A percentile compares a stretch with the other conserved stretches of the same genome.
Evolutionary conservation across 2,888 invertebrate genomes (phyloP).

Genomic region (Hirtodrosophila confusa): DNA sequence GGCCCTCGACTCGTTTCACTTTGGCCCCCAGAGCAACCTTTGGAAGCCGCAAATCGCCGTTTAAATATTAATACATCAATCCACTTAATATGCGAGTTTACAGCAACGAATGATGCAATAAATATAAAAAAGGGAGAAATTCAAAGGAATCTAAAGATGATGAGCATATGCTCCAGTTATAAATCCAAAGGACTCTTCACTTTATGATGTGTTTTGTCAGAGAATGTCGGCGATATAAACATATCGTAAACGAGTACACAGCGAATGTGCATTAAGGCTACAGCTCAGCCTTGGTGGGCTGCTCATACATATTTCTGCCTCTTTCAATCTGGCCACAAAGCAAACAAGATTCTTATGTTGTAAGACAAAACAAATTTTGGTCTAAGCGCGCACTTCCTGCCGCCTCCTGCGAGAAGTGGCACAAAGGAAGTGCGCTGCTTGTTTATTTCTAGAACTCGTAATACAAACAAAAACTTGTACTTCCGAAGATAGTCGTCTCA

Average conservation of each 20-base stretch:
- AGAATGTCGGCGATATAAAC: constrained; percentile 8
- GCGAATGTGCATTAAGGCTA: constrained; percentile 34
- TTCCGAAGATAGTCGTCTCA: constrained; percentile 6
- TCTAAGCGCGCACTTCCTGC: constrained; percentile 59
- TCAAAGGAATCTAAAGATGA: constrained; percentile 41
- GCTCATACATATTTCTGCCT: constrained; percentile 2
- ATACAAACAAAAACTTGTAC: constrained; percentile 26
- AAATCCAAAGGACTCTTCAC: constrained; percentile 36
- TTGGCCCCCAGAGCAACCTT: constrained; percentile 29
- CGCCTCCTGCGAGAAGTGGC: constrained; percentile 4
- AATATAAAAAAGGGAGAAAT: constrained; percentile 66
- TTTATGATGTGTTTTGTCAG: constrained; percentile 47
- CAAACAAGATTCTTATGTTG: constrained; percentile 36
- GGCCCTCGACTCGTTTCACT: constrained; percentile 35
- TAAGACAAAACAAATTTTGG: constrained; percentile 60
- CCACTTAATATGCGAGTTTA: constrained; percentile 82
- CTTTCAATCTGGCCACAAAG: constrained; percentile 34
- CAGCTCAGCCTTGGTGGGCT: constrained; percentile 3
- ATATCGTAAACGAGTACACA: constrained; percentile 37
- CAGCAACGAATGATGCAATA: constrained; percentile 75
- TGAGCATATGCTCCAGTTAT: constrained; percentile 53
- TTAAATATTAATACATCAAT: constrained; percentile 84
- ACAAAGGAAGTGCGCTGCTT: constrained; percentile 29
- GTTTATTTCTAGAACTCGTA: constrained; percentile 27
- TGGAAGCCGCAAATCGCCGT: constrained; percentile 81